Evolutionary conservation across 1,140 invertebrate species (phyloP).

Genomic region (Aphelenchoides besseyi): DNA sequence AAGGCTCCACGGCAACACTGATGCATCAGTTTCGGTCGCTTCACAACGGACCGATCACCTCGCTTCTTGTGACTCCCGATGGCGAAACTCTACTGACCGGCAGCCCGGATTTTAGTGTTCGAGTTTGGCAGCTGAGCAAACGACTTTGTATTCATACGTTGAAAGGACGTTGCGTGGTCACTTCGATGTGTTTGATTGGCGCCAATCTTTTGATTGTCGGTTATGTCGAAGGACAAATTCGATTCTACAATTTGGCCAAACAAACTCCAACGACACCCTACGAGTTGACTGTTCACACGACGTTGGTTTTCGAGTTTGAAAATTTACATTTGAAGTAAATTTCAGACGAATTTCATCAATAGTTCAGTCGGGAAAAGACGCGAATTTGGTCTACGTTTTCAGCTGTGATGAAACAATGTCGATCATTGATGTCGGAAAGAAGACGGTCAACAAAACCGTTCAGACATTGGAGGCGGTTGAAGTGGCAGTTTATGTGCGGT

Average conservation of each 20-base stretch:
- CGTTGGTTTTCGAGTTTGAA: slow-evolving; percentile 26
- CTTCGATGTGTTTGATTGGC: slow-evolving; percentile 35
- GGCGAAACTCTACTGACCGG: slow-evolving; percentile 34
- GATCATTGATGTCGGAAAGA: slow-evolving; percentile 40
- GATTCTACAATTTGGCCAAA: slow-evolving; percentile 28
- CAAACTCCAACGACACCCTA: background rate
- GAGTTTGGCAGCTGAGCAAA: slow-evolving; percentile 46
- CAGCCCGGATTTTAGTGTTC: slow-evolving; percentile 26
- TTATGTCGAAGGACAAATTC: slow-evolving; percentile 42
- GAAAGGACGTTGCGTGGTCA: slow-evolving; percentile 39
- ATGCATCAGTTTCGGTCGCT: slow-evolving; percentile 30
- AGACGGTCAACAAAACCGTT: slow-evolving; percentile 35
- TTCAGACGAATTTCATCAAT: slow-evolving; percentile 38
- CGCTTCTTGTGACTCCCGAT: slow-evolving; percentile 8
- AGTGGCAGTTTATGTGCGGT: slow-evolving; percentile 27
- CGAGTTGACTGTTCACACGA: slow-evolving; percentile 31
- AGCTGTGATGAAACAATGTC: slow-evolving; percentile 50
- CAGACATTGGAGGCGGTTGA: slow-evolving; percentile 56
- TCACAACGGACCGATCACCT: slow-evolving; percentile 29
- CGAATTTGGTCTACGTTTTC: slow-evolving; percentile 26
- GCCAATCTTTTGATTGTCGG: slow-evolving; percentile 36
- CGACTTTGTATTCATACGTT: slow-evolving; percentile 47
- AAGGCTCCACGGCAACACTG: slow-evolving; percentile 15
- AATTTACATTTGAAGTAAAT: background rate
- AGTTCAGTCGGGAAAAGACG: slow-evolving; percentile 30